A percentile compares a stretch with the other conserved stretches of the same genome.
Conservation (phyloP, 1,140 invertebrate species). For the Papilio dardanus region DNA sequence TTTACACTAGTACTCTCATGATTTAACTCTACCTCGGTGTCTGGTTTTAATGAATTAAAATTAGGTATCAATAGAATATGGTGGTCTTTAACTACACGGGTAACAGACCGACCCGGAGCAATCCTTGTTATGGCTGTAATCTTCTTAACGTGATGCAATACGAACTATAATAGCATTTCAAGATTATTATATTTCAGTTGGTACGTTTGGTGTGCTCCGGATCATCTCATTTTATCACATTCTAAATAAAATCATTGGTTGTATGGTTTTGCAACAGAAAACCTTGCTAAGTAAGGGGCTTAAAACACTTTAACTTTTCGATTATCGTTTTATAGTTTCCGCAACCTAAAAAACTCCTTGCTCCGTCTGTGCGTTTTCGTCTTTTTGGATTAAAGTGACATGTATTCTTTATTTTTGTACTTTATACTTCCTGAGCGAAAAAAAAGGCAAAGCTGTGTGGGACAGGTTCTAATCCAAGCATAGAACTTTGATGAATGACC, state of each 20-base stretch:
- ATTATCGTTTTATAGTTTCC: slow-evolving; percentile 1
- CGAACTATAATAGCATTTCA: not conserved
- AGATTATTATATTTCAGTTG: not conserved
- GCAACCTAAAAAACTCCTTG: not conserved
- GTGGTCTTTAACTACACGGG: too few relatives aligned
- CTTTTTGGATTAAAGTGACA: not conserved
- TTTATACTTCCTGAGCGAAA: not conserved
- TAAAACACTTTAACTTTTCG: slow-evolving; percentile 7
- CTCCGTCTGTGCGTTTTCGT: not conserved
- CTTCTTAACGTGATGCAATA: not conserved
- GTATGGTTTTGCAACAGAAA: not conserved
- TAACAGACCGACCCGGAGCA: too few relatives aligned
- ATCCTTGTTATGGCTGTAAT: not conserved
- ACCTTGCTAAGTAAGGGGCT: not conserved
- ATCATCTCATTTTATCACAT: not conserved
- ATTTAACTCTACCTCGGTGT: too few relatives aligned
- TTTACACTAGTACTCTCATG: not conserved
- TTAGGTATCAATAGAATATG: too few relatives aligned
- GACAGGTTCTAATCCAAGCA: too few relatives aligned
- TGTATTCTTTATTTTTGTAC: not conserved
- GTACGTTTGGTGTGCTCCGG: too few relatives aligned
- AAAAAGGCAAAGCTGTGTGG: not conserved
- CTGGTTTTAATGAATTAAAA: too few relatives aligned
- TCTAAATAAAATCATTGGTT: not conserved
- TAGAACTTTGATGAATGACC: too few relatives aligned